Conservation (phyloP, 2,113 vertebrate species). For the Steatornis caripensis region DNA sequence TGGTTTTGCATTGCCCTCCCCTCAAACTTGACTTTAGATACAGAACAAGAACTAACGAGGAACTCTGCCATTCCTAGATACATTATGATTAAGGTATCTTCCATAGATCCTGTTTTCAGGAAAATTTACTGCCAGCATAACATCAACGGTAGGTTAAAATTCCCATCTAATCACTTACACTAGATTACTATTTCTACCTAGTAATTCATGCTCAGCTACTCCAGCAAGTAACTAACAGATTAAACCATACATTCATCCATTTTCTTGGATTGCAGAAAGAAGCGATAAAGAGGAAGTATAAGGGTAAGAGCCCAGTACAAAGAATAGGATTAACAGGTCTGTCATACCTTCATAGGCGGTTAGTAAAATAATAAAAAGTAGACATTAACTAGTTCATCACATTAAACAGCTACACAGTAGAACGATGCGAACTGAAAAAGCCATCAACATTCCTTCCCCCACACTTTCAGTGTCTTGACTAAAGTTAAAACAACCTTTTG, state of each 20-base stretch:
- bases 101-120: background rate
- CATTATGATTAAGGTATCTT: background rate
- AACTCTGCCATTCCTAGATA: background rate
- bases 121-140: background rate
- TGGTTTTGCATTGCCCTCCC: background rate
- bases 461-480: background rate
- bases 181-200: background rate
- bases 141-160: background rate
- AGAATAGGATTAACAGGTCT: background rate
- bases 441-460: background rate
- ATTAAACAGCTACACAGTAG: background rate
- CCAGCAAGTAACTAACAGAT: background rate
- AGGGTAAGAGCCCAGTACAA: background rate
- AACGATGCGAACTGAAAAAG: background rate
- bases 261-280: background rate
- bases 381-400: background rate
- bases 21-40: background rate
- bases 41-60: background rate
- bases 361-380: background rate
- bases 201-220: background rate
- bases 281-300: background rate
- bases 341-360: background rate
- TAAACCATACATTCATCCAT: background rate
- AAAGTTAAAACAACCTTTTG: background rate
- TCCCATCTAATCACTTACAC: background rate